These are phyloP conservation scores for Amphiprion ocellaris DNA, from an alignment of 2,113 vertebrate species.

Conservation along the genomic window DNA sequence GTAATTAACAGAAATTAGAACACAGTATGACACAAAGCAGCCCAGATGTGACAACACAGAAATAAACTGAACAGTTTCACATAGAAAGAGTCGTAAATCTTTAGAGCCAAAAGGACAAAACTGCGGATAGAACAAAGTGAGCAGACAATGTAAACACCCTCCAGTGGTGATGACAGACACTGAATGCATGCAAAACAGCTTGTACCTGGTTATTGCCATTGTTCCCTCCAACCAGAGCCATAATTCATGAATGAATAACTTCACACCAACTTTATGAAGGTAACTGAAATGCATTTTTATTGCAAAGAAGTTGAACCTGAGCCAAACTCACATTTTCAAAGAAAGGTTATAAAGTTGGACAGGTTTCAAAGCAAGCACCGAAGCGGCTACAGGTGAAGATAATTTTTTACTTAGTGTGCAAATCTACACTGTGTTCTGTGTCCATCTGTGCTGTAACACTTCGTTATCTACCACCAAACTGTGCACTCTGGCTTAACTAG, in stretches of 20 bases:
- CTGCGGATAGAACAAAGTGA: slow-evolving; percentile 19
- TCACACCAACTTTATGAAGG: slow-evolving; percentile 16
- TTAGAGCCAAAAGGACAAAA: slow-evolving; percentile 18
- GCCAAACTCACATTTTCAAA: slow-evolving; percentile 14
- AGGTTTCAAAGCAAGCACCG: slow-evolving; percentile 27
- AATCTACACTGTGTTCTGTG: slow-evolving; percentile 1
- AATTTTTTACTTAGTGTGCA: slow-evolving; percentile 25
- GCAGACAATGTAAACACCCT: slow-evolving; percentile 35
- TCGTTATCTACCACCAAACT: slow-evolving; percentile 11
- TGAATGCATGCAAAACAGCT: slow-evolving; percentile 46
- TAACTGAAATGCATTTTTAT: slow-evolving; percentile 18
- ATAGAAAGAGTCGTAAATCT: slow-evolving; percentile 17
- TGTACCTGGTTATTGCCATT: slow-evolving; percentile 3
- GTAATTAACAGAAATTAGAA: too few species aligned
- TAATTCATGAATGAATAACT: slow-evolving; percentile 65
- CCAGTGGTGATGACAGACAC: slow-evolving; percentile 42
- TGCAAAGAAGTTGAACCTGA: slow-evolving; percentile 24
- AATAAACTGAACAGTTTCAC: slow-evolving; percentile 4
- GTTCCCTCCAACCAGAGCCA: slow-evolving; percentile 17
- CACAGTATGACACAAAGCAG: background rate
- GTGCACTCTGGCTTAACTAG: slow-evolving; percentile 26
- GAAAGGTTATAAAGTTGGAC: slow-evolving; percentile 19
- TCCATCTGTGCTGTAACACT: slow-evolving; percentile 10
- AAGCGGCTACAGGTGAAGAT: slow-evolving; percentile 17
- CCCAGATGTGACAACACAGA: slow-evolving; percentile 12